These are phyloP conservation scores for Subanguina moxae DNA, from an alignment of 1,140 invertebrate species.

Conservation along the genomic window DNA sequence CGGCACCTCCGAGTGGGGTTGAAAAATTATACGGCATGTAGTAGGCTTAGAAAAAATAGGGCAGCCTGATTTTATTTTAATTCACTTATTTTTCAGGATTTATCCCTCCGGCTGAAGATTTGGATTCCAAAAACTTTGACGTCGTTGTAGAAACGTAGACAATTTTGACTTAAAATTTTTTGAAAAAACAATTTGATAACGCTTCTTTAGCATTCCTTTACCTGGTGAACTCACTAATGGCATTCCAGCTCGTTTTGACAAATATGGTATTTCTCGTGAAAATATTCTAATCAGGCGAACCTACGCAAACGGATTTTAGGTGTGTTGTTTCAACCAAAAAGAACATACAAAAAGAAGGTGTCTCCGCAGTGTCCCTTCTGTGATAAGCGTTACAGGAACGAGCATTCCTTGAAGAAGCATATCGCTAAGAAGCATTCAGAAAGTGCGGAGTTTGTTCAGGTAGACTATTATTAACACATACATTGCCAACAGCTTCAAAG, in stretches of 20 bases:
- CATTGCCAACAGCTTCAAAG: no score
- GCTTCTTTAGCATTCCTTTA: constrained; percentile 45
- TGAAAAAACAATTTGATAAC: constrained; percentile 8
- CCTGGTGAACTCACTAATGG: constrained; percentile 50
- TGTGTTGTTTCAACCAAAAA: constrained; percentile 45
- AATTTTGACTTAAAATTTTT: constrained; percentile 13
- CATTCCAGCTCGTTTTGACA: constrained; percentile 48
- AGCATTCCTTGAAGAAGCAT: constrained; percentile 58
- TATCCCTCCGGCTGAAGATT: constrained; percentile 53
- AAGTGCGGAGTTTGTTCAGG: constrained; percentile 52
- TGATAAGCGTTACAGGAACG: constrained; percentile 57
- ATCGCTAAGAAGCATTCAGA: constrained; percentile 56
- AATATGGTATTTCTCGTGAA: neutral
- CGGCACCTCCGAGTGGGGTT: no score
- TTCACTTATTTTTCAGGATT: constrained; percentile 38
- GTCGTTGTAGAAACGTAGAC: constrained; percentile 38
- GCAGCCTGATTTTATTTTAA: no score
- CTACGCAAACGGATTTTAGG: constrained; percentile 13
- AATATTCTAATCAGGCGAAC: neutral
- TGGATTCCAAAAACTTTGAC: constrained; percentile 47
- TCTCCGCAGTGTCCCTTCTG: constrained; percentile 59
- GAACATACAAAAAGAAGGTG: constrained; percentile 58
- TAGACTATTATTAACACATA: no score
- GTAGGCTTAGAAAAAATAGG: no score
- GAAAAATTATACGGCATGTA: no score